A percentile compares a stretch with the other conserved stretches of the same genome.
These are phyloP conservation scores for Micrasema minimum DNA, from an alignment of 1,140 invertebrate species.

Conservation along the genomic window DNA sequence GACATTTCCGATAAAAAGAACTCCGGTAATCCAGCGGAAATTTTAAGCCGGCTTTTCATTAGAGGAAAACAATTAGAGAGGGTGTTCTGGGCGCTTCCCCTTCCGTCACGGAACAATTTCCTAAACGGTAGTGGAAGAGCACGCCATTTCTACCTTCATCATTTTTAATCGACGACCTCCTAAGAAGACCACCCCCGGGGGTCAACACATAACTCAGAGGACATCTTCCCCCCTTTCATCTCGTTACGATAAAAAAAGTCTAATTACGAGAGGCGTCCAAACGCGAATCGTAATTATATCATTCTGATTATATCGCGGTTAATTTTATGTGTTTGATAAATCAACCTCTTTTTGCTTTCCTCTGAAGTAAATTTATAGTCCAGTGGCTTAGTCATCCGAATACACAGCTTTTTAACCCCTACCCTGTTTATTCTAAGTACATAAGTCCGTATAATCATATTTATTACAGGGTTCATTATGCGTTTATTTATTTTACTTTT, in stretches of 20 bases:
- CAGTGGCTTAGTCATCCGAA: too few species aligned
- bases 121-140: slow-evolving; percentile 29
- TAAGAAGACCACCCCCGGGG: slow-evolving; percentile 20
- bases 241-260: slow-evolving; percentile 18
- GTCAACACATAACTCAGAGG: slow-evolving; percentile 29
- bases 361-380: too few species aligned
- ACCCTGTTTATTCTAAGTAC: too few species aligned
- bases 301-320: slow-evolving; percentile 14
- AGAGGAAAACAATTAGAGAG: slow-evolving; percentile 43
- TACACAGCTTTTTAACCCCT: too few species aligned
- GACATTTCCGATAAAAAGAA: slow-evolving; percentile 25
- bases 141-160: slow-evolving; percentile 38
- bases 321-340: slow-evolving; percentile 8
- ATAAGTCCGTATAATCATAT: too few species aligned
- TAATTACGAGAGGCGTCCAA: slow-evolving; percentile 17
- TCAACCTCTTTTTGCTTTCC: neutral
- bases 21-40: slow-evolving; percentile 25
- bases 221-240: slow-evolving; percentile 4
- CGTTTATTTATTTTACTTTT: too few species aligned
- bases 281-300: slow-evolving; percentile 24
- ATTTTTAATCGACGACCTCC: slow-evolving; percentile 46
- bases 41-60: slow-evolving; percentile 40
- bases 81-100: slow-evolving; percentile 19
- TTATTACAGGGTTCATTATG: too few species aligned
- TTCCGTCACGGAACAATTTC: slow-evolving; percentile 44